Base-by-base conservation (phyloP, 2,797 vertebrate species). In the Buphagus erythrorhynchus region DNA sequence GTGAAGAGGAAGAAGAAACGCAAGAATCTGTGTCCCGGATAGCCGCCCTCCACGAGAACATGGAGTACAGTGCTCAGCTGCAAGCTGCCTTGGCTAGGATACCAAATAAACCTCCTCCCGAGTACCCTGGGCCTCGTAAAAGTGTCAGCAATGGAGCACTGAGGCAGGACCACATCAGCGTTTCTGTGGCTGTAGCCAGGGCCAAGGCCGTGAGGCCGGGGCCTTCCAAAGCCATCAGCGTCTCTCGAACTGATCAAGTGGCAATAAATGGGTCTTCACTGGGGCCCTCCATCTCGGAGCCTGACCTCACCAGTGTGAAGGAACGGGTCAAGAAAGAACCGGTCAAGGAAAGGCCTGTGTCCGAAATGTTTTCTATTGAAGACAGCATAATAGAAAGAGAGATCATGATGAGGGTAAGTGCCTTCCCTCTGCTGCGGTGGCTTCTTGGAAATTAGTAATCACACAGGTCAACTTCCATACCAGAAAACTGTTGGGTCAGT, bases 361-460 rank as follows among this genome's bases (percentile, higher is more conserved):
- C 99, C 0, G 99, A 99, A 97, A 99, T 99, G 99, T 99, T 99
- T 95, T 99, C 99, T 77, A 97, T 99, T 22, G 99, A 99, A 86
- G 99, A 99, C 97, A 99, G 99, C 97, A 99, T 99, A 14, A 99
- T 99, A 97, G 99, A 99, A 96, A 98, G 99, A 95, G 99, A 99
- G 96, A 99, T 99, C 78, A 99, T 99, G 95, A 99, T 99, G 94
- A 98, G 99, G 98, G 99, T 99, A 96, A 99, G 98, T 97, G 74
- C 26, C 58, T 73, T 58, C 69, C 69, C 54, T 76, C n/a, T 46
- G 26, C 40, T 72, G 61, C 1, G 0, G 63, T 61, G 42, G 13
- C 55, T 75, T 81, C 76, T 69, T 88, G 75, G 58, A 88, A 83
- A 31, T 42, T 2, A 35, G 43, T 42, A 46, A 55, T 72, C 57